These are phyloP conservation scores for Sebastes steindachneri DNA, from an alignment of 2,797 vertebrate genomes.

Conservation along the genomic window DNA sequence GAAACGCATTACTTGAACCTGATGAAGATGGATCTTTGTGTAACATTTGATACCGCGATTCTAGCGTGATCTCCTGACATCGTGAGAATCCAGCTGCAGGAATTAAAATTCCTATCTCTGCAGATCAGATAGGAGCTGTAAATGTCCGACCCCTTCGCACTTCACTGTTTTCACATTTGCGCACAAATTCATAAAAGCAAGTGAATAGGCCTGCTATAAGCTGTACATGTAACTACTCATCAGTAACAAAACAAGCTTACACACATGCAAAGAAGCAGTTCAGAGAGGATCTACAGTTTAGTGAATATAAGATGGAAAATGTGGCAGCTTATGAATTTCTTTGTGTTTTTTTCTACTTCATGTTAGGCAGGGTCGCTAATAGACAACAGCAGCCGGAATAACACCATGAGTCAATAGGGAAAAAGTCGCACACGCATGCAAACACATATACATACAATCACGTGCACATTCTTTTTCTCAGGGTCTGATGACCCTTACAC, in stretches of 20 bases:
- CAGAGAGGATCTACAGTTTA: not conserved
- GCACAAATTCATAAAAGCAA: too few relatives aligned
- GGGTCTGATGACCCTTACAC: constrained; percentile 62
- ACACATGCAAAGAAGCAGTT: not conserved
- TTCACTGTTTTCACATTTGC: too few relatives aligned
- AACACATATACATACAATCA: constrained; percentile 7
- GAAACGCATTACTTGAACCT: too few relatives aligned
- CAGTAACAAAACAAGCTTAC: not conserved
- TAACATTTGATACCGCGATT: accelerated
- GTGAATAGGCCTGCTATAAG: not conserved
- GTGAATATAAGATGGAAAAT: not conserved
- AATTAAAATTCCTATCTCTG: too few relatives aligned
- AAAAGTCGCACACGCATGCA: not conserved
- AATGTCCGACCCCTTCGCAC: too few relatives aligned
- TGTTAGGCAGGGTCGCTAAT: not conserved
- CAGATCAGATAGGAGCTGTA: too few relatives aligned
- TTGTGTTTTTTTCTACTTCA: not conserved
- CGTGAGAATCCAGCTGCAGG: too few relatives aligned
- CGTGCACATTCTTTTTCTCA: constrained; percentile 60
- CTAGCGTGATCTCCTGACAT: too few relatives aligned
- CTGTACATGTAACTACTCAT: not conserved
- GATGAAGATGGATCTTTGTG: too few relatives aligned
- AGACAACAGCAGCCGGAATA: constrained; percentile 6
- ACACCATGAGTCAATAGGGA: constrained; percentile 7
- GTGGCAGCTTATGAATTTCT: not conserved